Evolutionary conservation across 2,113 vertebrate genomes (phyloP).

Genomic region (Bufo gargarizans): DNA sequence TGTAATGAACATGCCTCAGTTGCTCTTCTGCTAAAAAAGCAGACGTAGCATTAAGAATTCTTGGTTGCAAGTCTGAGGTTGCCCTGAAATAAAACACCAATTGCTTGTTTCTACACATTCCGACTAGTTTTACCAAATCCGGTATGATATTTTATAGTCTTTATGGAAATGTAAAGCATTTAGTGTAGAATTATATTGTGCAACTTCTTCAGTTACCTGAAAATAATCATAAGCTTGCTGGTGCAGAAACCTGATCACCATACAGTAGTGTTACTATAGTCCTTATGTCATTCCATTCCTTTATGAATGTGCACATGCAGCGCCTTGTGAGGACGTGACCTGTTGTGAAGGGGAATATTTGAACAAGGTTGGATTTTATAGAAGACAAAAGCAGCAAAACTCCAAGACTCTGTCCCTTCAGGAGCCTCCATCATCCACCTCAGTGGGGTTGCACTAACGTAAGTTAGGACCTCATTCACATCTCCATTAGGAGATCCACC

Average conservation of each 20-base stretch:
- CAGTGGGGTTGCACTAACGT: neutral
- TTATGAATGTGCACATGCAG: neutral
- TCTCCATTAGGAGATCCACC: no score
- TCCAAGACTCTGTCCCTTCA: neutral
- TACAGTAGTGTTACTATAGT: neutral
- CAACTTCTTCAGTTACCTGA: neutral
- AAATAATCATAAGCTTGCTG: neutral
- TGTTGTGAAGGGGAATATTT: neutral
- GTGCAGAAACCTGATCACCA: neutral
- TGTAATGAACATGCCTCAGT: constrained; percentile 18
- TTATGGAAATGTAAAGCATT: neutral
- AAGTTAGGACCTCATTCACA: no score
- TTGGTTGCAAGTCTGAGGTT: neutral
- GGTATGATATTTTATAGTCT: neutral
- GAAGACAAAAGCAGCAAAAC: neutral
- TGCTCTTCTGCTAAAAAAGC: constrained; percentile 30
- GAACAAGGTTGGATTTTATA: neutral
- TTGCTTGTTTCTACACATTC: neutral
- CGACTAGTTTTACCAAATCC: neutral
- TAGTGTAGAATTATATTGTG: neutral
- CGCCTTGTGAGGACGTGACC: neutral
- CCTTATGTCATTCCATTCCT: neutral
- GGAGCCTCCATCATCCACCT: neutral
- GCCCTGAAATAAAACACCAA: neutral
- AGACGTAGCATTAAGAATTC: constrained; percentile 39